Conservation (phyloP, 1,140 invertebrate genomes). For the Oedothorax gibbosus region DNA sequence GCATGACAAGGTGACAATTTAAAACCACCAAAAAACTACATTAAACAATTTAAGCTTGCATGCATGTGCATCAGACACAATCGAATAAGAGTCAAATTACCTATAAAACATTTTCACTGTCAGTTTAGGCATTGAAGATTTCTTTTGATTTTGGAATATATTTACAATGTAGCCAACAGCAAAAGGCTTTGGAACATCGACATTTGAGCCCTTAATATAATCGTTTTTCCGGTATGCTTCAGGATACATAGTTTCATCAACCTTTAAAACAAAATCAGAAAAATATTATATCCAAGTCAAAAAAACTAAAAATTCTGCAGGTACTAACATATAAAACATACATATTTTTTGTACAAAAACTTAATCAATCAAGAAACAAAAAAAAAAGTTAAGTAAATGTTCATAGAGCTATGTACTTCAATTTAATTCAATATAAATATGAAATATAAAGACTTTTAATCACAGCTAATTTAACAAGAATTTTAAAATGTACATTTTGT, state of each 20-base stretch:
- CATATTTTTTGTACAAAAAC: no score
- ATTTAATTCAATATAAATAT: no score
- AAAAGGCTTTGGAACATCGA: conserved; percentile 81
- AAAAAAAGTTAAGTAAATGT: no score
- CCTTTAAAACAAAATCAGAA: conserved; percentile 64
- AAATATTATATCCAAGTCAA: not conserved
- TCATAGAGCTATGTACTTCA: no score
- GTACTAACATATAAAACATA: not conserved
- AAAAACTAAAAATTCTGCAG: not conserved
- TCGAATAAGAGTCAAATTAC: not conserved
- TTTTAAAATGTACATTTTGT: no score
- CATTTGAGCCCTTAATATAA: conserved; percentile 80
- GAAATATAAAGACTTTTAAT: no score
- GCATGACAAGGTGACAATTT: no score
- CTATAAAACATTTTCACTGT: conserved; percentile 51
- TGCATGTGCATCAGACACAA: not conserved
- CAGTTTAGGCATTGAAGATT: conserved; percentile 32
- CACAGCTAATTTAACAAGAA: no score
- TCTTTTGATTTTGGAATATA: conserved; percentile 68
- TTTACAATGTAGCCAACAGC: conserved; percentile 77
- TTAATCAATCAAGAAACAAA: no score
- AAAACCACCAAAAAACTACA: not conserved
- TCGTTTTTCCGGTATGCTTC: conserved; percentile 82
- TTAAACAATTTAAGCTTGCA: not conserved
- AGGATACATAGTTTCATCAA: conserved; percentile 81